A percentile compares a stretch with the other conserved stretches of the same genome.
These are phyloP conservation scores for Steinernema khuongi DNA, from an alignment of 1,140 invertebrate genomes.

Conservation along the genomic window DNA sequence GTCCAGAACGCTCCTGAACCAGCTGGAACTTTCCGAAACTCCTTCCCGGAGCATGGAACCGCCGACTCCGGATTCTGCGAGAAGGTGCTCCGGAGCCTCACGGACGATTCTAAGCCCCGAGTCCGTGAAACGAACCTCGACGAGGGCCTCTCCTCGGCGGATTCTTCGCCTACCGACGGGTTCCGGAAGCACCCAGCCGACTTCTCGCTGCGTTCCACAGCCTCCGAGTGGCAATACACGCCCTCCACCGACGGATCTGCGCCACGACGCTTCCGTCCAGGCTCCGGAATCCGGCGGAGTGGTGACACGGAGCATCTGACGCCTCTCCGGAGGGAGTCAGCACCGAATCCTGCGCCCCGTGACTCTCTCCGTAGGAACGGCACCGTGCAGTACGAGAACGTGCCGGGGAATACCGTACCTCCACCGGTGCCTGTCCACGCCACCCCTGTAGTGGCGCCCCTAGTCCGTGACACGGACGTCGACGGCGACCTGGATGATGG, in stretches of 20 bases:
- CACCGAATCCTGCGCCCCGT: not conserved
- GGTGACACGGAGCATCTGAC: not conserved
- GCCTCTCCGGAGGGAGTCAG: not conserved
- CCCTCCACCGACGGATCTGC: not conserved
- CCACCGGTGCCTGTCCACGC: not conserved
- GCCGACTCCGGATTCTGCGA: not conserved
- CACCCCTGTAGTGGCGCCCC: not conserved
- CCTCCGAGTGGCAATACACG: constrained; percentile 8
- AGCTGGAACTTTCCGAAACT: too few relatives aligned
- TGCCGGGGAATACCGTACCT: not conserved
- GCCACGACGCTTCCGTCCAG: not conserved
- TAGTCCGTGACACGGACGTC: not conserved
- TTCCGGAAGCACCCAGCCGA: not conserved
- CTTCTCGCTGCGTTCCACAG: not conserved
- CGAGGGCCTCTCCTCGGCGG: not conserved
- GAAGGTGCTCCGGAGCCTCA: not conserved
- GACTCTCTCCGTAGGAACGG: not conserved
- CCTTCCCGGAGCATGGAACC: not conserved
- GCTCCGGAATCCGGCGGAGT: not conserved
- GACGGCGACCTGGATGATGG: not conserved
- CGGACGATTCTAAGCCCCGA: not conserved
- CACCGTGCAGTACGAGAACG: not conserved
- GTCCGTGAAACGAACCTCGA: not conserved
- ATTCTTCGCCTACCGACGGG: not conserved
- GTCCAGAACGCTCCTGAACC: too few relatives aligned